Evolutionary conservation across 2,113 vertebrate species (phyloP).

Genomic region (Neoarius graeffei): DNA sequence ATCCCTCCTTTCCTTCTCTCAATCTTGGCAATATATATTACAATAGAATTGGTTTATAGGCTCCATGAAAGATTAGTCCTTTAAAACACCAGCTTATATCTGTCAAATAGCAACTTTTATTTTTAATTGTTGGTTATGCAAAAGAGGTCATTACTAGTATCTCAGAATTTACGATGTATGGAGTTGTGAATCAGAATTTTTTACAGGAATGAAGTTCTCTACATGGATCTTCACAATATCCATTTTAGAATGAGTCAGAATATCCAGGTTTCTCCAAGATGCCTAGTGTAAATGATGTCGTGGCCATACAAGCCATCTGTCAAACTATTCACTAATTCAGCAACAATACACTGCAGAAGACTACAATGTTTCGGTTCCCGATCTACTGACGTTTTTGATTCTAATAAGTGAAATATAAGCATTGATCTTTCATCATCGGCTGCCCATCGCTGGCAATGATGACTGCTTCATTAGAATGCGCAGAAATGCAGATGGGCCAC

Average conservation of each 20-base stretch:
- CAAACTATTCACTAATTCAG: background rate
- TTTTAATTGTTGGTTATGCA: background rate
- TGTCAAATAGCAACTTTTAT: background rate
- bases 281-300: background rate
- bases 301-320: background rate
- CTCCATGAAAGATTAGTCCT: background rate
- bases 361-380: too few relatives aligned
- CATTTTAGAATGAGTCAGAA: background rate
- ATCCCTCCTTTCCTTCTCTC: background rate
- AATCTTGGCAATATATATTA: background rate
- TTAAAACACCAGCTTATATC: background rate
- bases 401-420: background rate
- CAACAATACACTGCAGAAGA: background rate
- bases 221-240: background rate
- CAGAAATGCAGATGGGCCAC: too few relatives aligned
- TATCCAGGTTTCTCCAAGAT: background rate
- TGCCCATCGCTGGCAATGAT: too few relatives aligned
- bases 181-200: background rate
- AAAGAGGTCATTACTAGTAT: background rate
- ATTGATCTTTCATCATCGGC: too few relatives aligned
- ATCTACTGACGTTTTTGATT: background rate
- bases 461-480: too few relatives aligned
- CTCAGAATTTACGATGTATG: background rate
- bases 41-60: too few relatives aligned
- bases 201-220: background rate